phyloP scores from a whole-genome alignment of 2,888 invertebrate genomes.

The Hirtodrosophila alboralis region DNA sequence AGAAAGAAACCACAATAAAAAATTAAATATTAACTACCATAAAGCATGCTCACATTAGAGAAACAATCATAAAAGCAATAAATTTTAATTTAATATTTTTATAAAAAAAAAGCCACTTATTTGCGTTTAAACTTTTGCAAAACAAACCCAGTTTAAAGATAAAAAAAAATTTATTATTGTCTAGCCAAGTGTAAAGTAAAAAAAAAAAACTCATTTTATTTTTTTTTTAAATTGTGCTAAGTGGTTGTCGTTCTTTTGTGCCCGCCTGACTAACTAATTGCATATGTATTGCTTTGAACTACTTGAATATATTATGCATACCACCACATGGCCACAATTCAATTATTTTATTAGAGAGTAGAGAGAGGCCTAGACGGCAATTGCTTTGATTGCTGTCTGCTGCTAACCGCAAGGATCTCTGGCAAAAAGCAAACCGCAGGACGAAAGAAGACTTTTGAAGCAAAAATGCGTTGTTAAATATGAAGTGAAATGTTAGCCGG shows the following conservation, averaged over 20 bases:
- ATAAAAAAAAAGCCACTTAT: too few relatives aligned
- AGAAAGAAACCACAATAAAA: too few relatives aligned
- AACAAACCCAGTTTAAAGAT: too few relatives aligned
- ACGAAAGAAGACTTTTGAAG: constrained; percentile 42
- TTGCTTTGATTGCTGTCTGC: constrained; percentile 69
- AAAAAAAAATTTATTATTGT: too few relatives aligned
- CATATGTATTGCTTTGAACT: constrained; percentile 55
- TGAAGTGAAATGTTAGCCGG: constrained; percentile 51
- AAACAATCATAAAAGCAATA: too few relatives aligned
- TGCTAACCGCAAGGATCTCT: constrained; percentile 57
- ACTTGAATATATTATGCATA: constrained; percentile 26
- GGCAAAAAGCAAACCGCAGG: constrained; percentile 40
- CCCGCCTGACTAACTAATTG: constrained; percentile 45
- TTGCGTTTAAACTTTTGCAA: too few relatives aligned
- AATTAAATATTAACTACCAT: too few relatives aligned
- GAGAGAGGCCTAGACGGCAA: constrained; percentile 52
- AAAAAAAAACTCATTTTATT: too few relatives aligned
- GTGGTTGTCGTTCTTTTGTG: constrained; percentile 21
- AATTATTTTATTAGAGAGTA: constrained; percentile 71
- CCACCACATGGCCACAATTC: constrained; percentile 73
- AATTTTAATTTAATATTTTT: too few relatives aligned
- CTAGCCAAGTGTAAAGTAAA: too few relatives aligned
- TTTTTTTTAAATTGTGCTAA: constrained; percentile 30
- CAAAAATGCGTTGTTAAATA: constrained; percentile 73
- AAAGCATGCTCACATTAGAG: too few relatives aligned